Evolutionary conservation across 1,140 invertebrate genomes (phyloP).

Genomic region (Chironomus tepperi): DNA sequence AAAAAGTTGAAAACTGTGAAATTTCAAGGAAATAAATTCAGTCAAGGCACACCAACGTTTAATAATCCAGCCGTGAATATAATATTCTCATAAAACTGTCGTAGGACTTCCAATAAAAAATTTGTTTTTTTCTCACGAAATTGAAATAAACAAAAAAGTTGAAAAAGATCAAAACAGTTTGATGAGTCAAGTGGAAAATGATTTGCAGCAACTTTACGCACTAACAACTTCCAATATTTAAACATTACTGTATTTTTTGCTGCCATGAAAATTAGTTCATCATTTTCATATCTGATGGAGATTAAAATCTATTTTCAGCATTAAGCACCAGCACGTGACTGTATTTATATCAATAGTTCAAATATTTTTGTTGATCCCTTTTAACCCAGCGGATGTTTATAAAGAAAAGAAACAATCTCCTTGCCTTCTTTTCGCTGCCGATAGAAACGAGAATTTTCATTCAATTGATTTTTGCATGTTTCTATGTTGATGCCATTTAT

Average conservation of each 20-base stretch:
- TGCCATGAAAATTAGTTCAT: conserved; percentile 20
- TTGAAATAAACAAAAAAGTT: neutral
- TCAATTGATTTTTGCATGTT: conserved; percentile 20
- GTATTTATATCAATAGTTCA: neutral
- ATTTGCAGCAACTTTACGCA: neutral
- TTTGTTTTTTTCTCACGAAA: neutral
- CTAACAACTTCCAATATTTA: conserved; percentile 15
- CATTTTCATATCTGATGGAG: conserved; percentile 17
- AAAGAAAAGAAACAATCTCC: neutral
- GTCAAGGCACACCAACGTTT: too few species aligned
- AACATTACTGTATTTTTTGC: neutral
- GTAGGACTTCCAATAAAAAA: too few species aligned
- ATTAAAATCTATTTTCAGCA: conserved; percentile 15
- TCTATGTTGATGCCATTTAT: neutral
- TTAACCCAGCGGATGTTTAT: neutral
- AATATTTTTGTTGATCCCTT: neutral
- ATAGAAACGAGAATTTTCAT: neutral
- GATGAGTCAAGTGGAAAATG: conserved; percentile 4
- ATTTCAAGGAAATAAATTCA: too few species aligned
- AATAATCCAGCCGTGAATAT: too few species aligned
- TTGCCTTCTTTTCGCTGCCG: neutral
- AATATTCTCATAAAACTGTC: too few species aligned
- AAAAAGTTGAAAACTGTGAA: neutral
- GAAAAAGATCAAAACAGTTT: too few species aligned
- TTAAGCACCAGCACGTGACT: conserved; percentile 14